Conservation (phyloP, 2,888 invertebrate species). For the Pollenia griseotomentosa region DNA sequence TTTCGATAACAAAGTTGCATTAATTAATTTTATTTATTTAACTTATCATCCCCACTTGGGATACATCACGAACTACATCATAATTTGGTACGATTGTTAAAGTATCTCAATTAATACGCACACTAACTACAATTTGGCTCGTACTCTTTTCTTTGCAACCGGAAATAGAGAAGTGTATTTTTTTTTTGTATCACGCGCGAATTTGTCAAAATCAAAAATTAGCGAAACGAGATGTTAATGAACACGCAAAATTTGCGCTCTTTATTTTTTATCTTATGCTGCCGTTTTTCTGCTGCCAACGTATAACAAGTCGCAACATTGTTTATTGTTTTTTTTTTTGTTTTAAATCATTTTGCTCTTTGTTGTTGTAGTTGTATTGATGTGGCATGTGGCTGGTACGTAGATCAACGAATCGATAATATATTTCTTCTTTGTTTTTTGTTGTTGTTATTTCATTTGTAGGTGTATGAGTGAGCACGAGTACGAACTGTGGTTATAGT, state of each 20-base stretch:
- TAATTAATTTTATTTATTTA: slow-evolving; percentile 9
- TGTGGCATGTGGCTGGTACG: slow-evolving; percentile 45
- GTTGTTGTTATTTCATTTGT: slow-evolving; percentile 28
- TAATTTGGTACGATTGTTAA: neutral
- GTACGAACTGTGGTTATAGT: slow-evolving; percentile 55
- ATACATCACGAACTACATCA: slow-evolving; percentile 16
- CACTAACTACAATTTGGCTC: neutral
- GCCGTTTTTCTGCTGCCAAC: slow-evolving; percentile 68
- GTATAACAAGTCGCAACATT: slow-evolving; percentile 61
- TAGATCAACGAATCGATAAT: slow-evolving; percentile 70
- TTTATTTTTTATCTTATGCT: slow-evolving; percentile 55
- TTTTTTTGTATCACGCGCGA: slow-evolving; percentile 57
- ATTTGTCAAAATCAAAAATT: slow-evolving; percentile 45
- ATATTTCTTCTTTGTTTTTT: slow-evolving; percentile 8
- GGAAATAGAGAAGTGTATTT: slow-evolving; percentile 55
- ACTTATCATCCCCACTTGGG: slow-evolving; percentile 3
- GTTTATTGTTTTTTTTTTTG: slow-evolving; percentile 29
- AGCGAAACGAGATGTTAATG: slow-evolving; percentile 49
- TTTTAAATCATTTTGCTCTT: slow-evolving; percentile 7
- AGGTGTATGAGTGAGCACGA: slow-evolving; percentile 69
- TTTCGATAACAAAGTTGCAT: neutral
- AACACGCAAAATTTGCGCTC: slow-evolving; percentile 58
- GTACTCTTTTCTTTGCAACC: slow-evolving; percentile 27
- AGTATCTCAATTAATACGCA: neutral
- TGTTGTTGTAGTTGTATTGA: slow-evolving; percentile 31